Evolutionary conservation across 2,888 invertebrate species (phyloP), one percentile per base, ranked within the genome.

Genomic region (Cosmia pyralina): DNA sequence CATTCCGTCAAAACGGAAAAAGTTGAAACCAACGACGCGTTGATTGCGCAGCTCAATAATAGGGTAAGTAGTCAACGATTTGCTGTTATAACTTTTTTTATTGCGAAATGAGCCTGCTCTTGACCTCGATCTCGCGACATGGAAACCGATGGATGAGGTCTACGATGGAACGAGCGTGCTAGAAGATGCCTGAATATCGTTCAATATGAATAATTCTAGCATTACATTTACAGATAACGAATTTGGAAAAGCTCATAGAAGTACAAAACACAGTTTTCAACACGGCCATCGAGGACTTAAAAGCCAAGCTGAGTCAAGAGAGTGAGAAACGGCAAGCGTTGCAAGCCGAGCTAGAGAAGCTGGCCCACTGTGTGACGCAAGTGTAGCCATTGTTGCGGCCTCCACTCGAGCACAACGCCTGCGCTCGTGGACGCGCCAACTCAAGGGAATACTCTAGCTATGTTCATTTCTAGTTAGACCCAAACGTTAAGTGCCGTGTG

Each of bases 341-440:
- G 81, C 97, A 98, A 85, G 95, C 96, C 59, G 97, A 97, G 91
- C 92, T 98, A 72, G 97, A 97, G 84, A 98, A 97, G 92, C 95
- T 98, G 77, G 97, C 97, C 81, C 97, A 97, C 85, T 97, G 97
- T 89, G 97, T 97, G 88, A 97, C 97, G 89, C 97, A 97, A 93
- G 98, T 98, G 92, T 97, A 97, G 93, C 93, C 65, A 28, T 0
- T 86, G 77, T 57, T 72, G 85, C 84, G 83, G 81, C 81, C 77
- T 55, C 77, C 72, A 85, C 72, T 76, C 74, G 57, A 66, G 75
- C 78, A 19, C 75, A 11, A 0, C 48, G 75, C 17, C 68, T 58
- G 50, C 60, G 70, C 81, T 72, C 87, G 84, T 68, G 81, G 85
- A 69, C 86, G 87, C 66, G 70, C 77, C 46, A 4, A 4, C 73